Evolutionary conservation across 2,797 vertebrate species (phyloP).

Genomic region (Hybognathus amarus): DNA sequence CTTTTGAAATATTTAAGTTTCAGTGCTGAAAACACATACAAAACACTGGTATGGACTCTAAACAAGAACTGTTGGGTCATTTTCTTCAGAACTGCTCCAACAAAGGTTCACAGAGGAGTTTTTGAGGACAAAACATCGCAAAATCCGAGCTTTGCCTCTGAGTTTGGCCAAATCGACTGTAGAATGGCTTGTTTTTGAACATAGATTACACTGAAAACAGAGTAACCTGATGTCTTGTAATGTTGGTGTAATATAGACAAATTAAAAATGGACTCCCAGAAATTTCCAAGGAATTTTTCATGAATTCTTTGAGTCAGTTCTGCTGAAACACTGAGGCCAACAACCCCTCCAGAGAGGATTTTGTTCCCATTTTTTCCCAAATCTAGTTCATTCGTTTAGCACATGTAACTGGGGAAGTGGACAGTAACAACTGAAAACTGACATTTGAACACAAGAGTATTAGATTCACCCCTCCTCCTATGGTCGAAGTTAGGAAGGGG

Average conservation of each 20-base stretch:
- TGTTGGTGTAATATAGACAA: neutral
- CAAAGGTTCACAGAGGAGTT: slow-evolving; percentile 59
- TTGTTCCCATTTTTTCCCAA: slow-evolving; percentile 45
- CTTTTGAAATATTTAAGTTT: neutral
- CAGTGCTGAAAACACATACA: neutral
- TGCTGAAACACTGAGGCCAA: slow-evolving; percentile 73
- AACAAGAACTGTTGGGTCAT: slow-evolving; percentile 66
- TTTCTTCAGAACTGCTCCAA: slow-evolving; percentile 73
- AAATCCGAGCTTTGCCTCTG: slow-evolving; percentile 26
- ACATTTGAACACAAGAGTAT: slow-evolving; percentile 76
- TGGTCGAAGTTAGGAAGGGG: slow-evolving; percentile 69
- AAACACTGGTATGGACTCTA: slow-evolving; percentile 20
- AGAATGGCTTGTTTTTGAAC: slow-evolving; percentile 17
- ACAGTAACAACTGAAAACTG: slow-evolving; percentile 70
- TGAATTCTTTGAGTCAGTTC: slow-evolving; percentile 71
- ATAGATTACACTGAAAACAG: neutral
- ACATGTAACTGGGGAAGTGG: slow-evolving; percentile 61
- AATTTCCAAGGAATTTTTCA: slow-evolving; percentile 55
- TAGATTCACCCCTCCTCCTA: slow-evolving; percentile 69
- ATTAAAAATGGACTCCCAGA: slow-evolving; percentile 9
- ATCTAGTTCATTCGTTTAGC: slow-evolving; percentile 59
- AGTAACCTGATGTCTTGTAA: neutral
- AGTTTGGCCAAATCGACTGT: slow-evolving; percentile 31
- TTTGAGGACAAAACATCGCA: slow-evolving; percentile 26
- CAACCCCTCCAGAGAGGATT: slow-evolving; percentile 58